These are phyloP conservation scores for Cacoxenus indagator DNA, from an alignment of 2,888 invertebrate genomes.

Conservation along the genomic window DNA sequence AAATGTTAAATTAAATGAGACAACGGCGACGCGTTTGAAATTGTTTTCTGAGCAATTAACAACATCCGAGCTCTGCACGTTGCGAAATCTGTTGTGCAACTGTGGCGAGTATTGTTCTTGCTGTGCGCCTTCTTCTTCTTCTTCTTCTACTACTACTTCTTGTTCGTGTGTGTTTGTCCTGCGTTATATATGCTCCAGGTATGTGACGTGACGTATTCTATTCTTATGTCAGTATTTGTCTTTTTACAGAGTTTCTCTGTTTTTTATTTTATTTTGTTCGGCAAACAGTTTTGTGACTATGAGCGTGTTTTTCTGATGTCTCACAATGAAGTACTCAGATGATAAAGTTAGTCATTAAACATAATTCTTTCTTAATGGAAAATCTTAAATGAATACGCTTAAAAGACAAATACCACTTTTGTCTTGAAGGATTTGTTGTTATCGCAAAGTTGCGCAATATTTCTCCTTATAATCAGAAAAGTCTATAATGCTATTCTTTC, in stretches of 20 bases:
- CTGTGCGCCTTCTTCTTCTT: no score
- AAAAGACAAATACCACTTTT: no score
- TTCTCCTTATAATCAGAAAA: no score
- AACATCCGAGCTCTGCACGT: background rate
- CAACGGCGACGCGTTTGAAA: slow-evolving; percentile 50
- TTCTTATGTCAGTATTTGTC: slow-evolving; percentile 1
- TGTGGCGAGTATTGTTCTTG: background rate
- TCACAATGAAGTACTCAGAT: no score
- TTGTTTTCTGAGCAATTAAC: slow-evolving; percentile 51
- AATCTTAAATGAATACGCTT: no score
- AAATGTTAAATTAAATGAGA: slow-evolving; percentile 61
- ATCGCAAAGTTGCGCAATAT: no score
- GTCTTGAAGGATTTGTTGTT: no score
- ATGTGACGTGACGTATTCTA: slow-evolving; percentile 15
- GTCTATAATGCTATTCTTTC: no score
- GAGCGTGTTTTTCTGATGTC: no score
- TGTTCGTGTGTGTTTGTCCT: slow-evolving; percentile 5
- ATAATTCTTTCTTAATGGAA: no score
- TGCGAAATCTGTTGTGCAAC: background rate
- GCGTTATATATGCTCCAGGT: slow-evolving; percentile 25
- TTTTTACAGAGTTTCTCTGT: slow-evolving; percentile 25
- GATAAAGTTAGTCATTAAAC: no score
- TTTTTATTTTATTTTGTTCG: slow-evolving; percentile 22
- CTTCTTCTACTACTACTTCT: no score
- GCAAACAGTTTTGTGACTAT: background rate